Base-by-base conservation (phyloP, 2,797 vertebrate species). In the Brachyalestes nurse region DNA sequence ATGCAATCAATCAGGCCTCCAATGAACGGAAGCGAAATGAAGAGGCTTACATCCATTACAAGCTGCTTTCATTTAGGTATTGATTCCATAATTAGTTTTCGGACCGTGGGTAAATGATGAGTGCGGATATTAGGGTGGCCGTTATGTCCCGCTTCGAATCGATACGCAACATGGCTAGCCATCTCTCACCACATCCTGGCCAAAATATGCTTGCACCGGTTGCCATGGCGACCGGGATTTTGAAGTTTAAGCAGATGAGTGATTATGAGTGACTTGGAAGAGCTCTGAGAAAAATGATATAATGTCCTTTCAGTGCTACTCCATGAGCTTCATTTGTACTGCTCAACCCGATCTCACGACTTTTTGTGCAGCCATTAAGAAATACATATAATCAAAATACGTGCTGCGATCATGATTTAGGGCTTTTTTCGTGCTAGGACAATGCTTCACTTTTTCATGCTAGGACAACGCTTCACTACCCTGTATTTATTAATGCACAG, bases 71-170 rank as follows among this genome's bases (percentile, higher is more conserved):
- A 82, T 82, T 84, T 75, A 71, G 55, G 9, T 82, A 84, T 80
- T 70, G 82, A 85, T 81, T 83, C 55, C 75, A 70, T 69, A 83
- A 79, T 83, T 85, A 47, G 64, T 83, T 85, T 87, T 75, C 74
- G 83, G 82, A 71, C 70, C 62, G 65, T 75, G 73, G 72, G 75
- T 83, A 84, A 87, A 77, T 65, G 58, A 79, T 74, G 78, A 81
- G 80, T 77, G 79, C 81, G 82, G 81, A 81, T 84, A 80, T 75
- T 78, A 86, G 76, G 78, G 65, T 76, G 74, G 45, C 55, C 72
- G 57, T 70, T 75, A 66, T 66, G 65, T 81, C 73, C 72, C 62
- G 67, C 80, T 83, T 77, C 62, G 72, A 77, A 86, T 84, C 81
- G 69, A 83, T 86, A 83, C 14, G 28, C 47, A 25, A 78, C 78